Evolutionary conservation across 1,140 invertebrate genomes (phyloP).

Genomic region (Drosophila orena): DNA sequence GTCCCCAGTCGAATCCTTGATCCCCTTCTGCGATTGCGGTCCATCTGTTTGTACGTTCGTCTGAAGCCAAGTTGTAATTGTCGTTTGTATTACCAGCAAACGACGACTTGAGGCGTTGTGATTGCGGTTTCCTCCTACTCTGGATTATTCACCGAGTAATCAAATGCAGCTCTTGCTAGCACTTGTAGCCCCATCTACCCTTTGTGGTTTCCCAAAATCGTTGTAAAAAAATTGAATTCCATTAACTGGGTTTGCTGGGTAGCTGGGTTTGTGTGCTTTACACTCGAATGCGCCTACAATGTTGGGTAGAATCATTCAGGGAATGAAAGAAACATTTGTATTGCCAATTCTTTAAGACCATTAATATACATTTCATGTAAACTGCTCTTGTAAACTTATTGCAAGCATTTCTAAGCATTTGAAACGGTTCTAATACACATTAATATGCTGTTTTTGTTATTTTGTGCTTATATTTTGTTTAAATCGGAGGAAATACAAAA

Average conservation of each 20-base stretch:
- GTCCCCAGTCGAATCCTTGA: slow-evolving; percentile 2
- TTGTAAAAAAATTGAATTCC: slow-evolving; percentile 29
- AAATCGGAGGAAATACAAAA: too few relatives aligned
- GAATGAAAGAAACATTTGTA: neutral
- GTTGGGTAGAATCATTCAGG: neutral
- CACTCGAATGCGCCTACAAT: slow-evolving; percentile 2
- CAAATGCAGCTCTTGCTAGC: slow-evolving; percentile 7
- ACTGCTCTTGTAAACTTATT: too few relatives aligned
- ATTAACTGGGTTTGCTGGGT: too few relatives aligned
- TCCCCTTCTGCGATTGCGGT: slow-evolving; percentile 54
- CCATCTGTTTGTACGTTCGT: slow-evolving; percentile 66
- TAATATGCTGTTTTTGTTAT: too few relatives aligned
- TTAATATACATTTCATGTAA: too few relatives aligned
- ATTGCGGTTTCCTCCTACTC: slow-evolving; percentile 60
- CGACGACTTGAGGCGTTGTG: slow-evolving; percentile 49
- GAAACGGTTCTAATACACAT: too few relatives aligned
- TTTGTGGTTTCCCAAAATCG: slow-evolving; percentile 31
- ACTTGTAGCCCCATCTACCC: neutral
- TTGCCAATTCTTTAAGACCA: slow-evolving; percentile 1
- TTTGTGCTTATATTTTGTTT: too few relatives aligned
- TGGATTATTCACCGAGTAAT: neutral
- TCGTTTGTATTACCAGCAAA: slow-evolving; percentile 76
- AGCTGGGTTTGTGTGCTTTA: slow-evolving; percentile 24
- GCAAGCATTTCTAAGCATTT: too few relatives aligned
- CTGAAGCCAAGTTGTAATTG: slow-evolving; percentile 75